A percentile compares a stretch with the other conserved stretches of the same genome.
phyloP scores from a whole-genome alignment of 2,797 vertebrate species.

The Podarcis siculus region DNA sequence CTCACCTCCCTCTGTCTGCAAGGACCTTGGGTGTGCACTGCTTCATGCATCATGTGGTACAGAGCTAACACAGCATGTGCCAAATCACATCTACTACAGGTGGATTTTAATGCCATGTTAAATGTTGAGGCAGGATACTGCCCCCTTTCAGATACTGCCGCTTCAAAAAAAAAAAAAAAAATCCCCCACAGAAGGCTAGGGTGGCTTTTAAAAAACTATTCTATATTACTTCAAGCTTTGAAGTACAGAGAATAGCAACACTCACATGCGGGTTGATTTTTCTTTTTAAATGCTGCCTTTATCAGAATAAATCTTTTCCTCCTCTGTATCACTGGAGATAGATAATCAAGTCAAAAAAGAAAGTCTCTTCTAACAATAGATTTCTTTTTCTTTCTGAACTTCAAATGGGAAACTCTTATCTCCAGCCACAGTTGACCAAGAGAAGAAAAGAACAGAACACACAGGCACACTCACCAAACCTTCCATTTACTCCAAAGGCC shows the following conservation, averaged over 20 bases:
- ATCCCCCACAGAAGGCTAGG: constrained; percentile 41
- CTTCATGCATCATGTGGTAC: constrained; percentile 8
- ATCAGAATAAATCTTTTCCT: constrained; percentile 74
- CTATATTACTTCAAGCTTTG: constrained; percentile 70
- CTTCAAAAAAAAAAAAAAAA: constrained; percentile 25
- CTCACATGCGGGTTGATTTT: constrained; percentile 56
- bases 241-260: constrained; percentile 75
- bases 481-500: constrained; percentile 70
- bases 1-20: not conserved
- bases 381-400: constrained; percentile 77
- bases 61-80: constrained; percentile 1
- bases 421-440: constrained; percentile 75
- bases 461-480: constrained; percentile 69
- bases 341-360: constrained; percentile 72
- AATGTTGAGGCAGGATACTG: constrained; percentile 38
- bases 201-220: constrained; percentile 50
- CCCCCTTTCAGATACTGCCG: constrained; percentile 33
- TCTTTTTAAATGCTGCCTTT: constrained; percentile 65
- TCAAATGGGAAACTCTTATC: constrained; percentile 77
- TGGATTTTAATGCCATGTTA: not conserved
- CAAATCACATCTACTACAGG: not conserved
- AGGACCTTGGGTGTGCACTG: not conserved
- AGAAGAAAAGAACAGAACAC: constrained; percentile 75
- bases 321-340: constrained; percentile 67
- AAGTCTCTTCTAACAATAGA: constrained; percentile 76